Evolutionary conservation across 1,140 invertebrate species (phyloP), one percentile per base, ranked within the genome.

Genomic region (Eurosta solidaginis): DNA sequence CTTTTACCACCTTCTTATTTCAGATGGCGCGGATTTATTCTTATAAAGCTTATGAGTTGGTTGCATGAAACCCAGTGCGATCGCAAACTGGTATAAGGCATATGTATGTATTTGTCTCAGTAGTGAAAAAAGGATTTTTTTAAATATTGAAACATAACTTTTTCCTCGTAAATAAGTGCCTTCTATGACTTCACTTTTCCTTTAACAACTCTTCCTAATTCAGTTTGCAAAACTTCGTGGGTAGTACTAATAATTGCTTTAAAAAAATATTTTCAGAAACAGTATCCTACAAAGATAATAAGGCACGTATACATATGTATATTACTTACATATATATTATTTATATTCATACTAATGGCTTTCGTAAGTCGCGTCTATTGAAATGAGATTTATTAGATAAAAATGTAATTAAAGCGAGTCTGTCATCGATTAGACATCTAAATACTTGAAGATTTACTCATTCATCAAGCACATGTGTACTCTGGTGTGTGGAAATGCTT

Each of bases 1-100:
- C 47, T 49, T 75, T 75, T 75, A 49, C 59, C 59, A 68, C 59
- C 59, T 68, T 68, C 59, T 68, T 42, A 33, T 68, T 68, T 68
- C 33, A 68, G 36, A 40, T 33, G 36, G n/a, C 33, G 22, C n/a
- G 59, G 59, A 68, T 68, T 40, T 33, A 14, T n/a, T 17, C 14
- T 17, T 36, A 17, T 17, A 33, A 25, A 1, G 29, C 29, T 59
- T 20, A n/a, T 22, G 33, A 59, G 25, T 59, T 33, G 25, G 7
- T n/a, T n/a, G n/a, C 45, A 3, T 47, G 14, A 3, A 47, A 14
- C n/a, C n/a, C n/a, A n/a, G n/a, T 47, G 7, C 45, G 3, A 17
- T 12, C 12, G 45, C n/a, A 47, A n/a, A n/a, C 12, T 47, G 45
- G 45, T 47, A 47, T 12, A 14, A 12, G 45, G 45, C 45, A 47